Evolutionary conservation across 2,888 invertebrate species (phyloP).

Genomic region (Andrena bucephala): DNA sequence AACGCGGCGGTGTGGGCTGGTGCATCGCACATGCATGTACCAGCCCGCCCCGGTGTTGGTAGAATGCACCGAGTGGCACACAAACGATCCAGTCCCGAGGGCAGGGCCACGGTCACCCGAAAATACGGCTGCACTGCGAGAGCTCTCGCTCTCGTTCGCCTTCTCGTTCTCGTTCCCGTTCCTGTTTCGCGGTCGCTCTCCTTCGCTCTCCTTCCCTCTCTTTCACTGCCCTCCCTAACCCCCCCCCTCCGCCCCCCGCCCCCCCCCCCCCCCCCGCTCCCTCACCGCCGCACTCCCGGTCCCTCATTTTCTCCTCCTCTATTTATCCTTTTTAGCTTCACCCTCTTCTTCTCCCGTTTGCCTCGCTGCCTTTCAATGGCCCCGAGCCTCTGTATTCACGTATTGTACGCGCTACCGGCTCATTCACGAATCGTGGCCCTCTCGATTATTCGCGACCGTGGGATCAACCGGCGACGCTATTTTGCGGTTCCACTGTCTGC

Average conservation of each 20-base stretch:
- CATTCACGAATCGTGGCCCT: slow-evolving; percentile 65
- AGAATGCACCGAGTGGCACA: slow-evolving; percentile 75
- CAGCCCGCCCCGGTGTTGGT: slow-evolving; percentile 30
- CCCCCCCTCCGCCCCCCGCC: neutral
- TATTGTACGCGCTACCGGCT: slow-evolving; percentile 67
- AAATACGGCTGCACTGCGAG: slow-evolving; percentile 77
- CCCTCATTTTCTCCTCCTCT: slow-evolving; percentile 36
- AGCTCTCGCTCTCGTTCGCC: slow-evolving; percentile 62
- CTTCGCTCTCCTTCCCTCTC: slow-evolving; percentile 42
- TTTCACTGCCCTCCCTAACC: slow-evolving; percentile 42
- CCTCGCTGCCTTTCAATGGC: slow-evolving; percentile 77
- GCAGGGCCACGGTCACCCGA: slow-evolving; percentile 84
- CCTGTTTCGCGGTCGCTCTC: slow-evolving; percentile 45
- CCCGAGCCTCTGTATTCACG: slow-evolving; percentile 55
- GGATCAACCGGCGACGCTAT: slow-evolving; percentile 3
- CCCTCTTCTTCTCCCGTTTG: slow-evolving; percentile 59
- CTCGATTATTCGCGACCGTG: slow-evolving; percentile 29
- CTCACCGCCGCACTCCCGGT: slow-evolving; percentile 12
- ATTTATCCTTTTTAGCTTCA: slow-evolving; percentile 56
- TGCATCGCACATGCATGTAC: slow-evolving; percentile 17
- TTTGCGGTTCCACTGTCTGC: slow-evolving; percentile 3
- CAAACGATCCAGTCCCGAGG: slow-evolving; percentile 74
- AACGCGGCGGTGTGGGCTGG: slow-evolving; percentile 56
- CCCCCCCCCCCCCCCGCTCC: slow-evolving; percentile 16
- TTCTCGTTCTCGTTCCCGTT: slow-evolving; percentile 43